These are phyloP conservation scores for Adelosebastes latens DNA, from an alignment of 2,797 vertebrate genomes.

Conservation along the genomic window DNA sequence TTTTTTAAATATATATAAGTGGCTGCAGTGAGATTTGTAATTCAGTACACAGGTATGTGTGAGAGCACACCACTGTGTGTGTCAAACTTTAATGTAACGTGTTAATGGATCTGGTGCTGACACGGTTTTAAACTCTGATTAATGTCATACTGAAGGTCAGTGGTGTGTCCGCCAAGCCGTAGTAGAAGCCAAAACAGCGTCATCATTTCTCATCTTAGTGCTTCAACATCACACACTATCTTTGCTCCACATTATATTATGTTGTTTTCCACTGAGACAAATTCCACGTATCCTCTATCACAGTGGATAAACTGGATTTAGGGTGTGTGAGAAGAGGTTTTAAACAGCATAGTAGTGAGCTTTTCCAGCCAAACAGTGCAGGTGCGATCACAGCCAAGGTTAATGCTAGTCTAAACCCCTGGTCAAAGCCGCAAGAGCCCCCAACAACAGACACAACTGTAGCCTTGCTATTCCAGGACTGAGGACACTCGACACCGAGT, in stretches of 20 bases:
- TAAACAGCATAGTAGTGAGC: not conserved
- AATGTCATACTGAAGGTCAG: constrained; percentile 57
- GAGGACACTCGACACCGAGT: constrained; percentile 66
- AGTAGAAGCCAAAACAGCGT: constrained; percentile 22
- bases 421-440: constrained; percentile 24
- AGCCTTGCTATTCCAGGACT: constrained; percentile 77
- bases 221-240: constrained; percentile 5
- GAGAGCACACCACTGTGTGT: not conserved
- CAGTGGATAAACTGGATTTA: not conserved
- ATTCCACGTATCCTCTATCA: not conserved
- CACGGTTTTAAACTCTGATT: constrained; percentile 43
- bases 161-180: not conserved
- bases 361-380: not conserved
- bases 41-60: not conserved
- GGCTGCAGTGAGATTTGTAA: not conserved
- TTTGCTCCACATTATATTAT: not conserved
- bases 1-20: not conserved
- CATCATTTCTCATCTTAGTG: constrained; percentile 16
- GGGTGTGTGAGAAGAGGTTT: not conserved
- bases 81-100: constrained; percentile 49
- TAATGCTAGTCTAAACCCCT: constrained; percentile 1
- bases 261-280: not conserved
- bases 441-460: constrained; percentile 75
- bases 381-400: constrained; percentile 15
- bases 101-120: constrained; percentile 62